phyloP scores from a whole-genome alignment of 2,113 vertebrate species.

The Saimiri boliviensis region DNA sequence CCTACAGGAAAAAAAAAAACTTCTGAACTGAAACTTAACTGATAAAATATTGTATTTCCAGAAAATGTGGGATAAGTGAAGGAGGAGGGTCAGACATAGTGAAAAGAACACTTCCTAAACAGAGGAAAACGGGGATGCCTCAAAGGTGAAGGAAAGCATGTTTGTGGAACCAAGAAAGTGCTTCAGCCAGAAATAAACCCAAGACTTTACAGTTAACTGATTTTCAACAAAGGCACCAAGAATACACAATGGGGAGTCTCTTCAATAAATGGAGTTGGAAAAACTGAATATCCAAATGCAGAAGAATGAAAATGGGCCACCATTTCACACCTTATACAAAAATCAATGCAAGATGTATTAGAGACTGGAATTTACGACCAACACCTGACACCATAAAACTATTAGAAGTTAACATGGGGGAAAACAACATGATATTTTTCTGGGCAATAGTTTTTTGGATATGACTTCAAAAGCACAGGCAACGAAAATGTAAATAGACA shows the following conservation, averaged over 20 bases:
- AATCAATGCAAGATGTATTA: background rate
- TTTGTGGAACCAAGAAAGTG: background rate
- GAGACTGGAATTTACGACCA: background rate
- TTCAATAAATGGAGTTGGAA: background rate
- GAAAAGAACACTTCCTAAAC: background rate
- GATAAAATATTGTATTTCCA: background rate
- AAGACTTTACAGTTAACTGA: background rate
- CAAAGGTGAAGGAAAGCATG: background rate
- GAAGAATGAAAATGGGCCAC: background rate
- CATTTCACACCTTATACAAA: background rate
- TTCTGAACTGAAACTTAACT: constrained; percentile 1
- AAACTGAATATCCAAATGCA: background rate
- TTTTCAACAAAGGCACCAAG: background rate
- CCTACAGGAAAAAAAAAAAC: background rate
- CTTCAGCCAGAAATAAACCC: background rate
- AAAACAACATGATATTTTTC: background rate
- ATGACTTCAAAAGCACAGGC: background rate
- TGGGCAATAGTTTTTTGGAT: background rate
- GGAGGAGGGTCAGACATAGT: background rate
- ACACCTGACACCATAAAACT: background rate
- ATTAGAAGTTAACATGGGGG: background rate
- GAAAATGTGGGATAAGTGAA: background rate
- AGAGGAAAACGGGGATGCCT: background rate
- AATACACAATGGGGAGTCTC: background rate
- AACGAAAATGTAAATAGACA: background rate